Base-by-base conservation (phyloP, 2,888 invertebrate genomes). In the Callimorpha dominula region DNA sequence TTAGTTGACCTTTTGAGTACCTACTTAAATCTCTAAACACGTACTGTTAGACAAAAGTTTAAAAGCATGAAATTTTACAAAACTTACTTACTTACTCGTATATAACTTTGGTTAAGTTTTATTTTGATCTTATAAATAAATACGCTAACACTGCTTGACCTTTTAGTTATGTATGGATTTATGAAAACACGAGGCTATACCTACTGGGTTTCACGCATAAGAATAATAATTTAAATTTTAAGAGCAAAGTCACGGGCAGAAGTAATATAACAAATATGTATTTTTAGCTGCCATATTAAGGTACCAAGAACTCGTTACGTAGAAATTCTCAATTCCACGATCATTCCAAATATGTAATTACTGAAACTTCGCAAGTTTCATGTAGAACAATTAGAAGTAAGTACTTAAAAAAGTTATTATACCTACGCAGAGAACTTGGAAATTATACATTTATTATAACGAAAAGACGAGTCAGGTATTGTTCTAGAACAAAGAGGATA, bases 341-440 rank as follows among this genome's bases (percentile, higher is more conserved):
- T 66, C 66, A 67, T n/a, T 42, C 43, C 67, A 65, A 20, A 43
- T 63, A 52, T 57, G 17, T 54, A 70, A 64, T 65, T 40, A 52
- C 54, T n/a, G 15, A 43, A 15, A 57, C 42, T 42, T n/a, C 54
- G 6, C n/a, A 12, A 31, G 31, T 57, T 67, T 67, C 66, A 17
- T 42, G 42, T 20, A n/a, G 54, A 67, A 54, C 54, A 67, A 67
- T 67, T 67, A 54, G 42, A 67, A 67, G 67, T 54, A 54, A 67
- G 52, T 14, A 54, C 67, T 14, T 42, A 17, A 40, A 46, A n/a
- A 54, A 52, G 67, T 67, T 52, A 62, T 62, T 49, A 15, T 42
- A 82, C 54, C 54, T 67, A 40, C 60, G 14, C 31, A 14, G 60
- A 60, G 31, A 60, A 31, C 14, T 60, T 60, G 12, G 60, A 60